phyloP scores from a whole-genome alignment of 1,140 invertebrate genomes.

The Drosophila pandora region DNA sequence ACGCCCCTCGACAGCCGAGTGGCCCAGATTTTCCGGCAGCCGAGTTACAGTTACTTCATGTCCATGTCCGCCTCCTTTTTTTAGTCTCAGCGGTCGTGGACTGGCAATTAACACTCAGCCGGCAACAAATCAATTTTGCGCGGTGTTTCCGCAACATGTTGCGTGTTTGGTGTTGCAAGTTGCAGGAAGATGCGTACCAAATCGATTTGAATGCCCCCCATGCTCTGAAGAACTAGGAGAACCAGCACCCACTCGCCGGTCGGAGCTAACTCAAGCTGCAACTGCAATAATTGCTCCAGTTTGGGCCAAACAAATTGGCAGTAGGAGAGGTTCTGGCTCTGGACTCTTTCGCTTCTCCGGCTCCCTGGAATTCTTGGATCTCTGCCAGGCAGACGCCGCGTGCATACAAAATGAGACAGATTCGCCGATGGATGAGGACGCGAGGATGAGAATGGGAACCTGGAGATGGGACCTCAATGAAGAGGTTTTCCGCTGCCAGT shows the following conservation, averaged over 20 bases:
- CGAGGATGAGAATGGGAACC: slow-evolving; percentile 13
- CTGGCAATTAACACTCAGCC: slow-evolving; percentile 79
- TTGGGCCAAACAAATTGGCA: slow-evolving; percentile 48
- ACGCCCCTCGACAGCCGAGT: slow-evolving; percentile 18
- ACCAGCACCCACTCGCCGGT: slow-evolving; percentile 18
- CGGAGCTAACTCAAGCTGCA: neutral
- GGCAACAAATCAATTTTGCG: slow-evolving; percentile 79
- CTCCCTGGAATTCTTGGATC: slow-evolving; percentile 49
- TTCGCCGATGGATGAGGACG: slow-evolving; percentile 28
- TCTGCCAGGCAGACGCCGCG: slow-evolving; percentile 57
- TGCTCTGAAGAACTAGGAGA: slow-evolving; percentile 1
- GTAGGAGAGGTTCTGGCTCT: slow-evolving; percentile 13
- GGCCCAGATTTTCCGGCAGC: slow-evolving; percentile 34
- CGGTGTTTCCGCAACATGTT: slow-evolving; percentile 58
- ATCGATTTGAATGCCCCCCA: slow-evolving; percentile 67
- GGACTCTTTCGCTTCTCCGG: slow-evolving; percentile 16
- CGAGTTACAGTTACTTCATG: slow-evolving; percentile 45
- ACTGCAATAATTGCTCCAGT: slow-evolving; percentile 57
- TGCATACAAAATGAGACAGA: slow-evolving; percentile 79
- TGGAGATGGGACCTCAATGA: slow-evolving; percentile 62
- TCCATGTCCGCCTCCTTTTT: slow-evolving; percentile 31
- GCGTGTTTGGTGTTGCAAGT: slow-evolving; percentile 56
- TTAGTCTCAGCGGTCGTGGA: slow-evolving; percentile 43
- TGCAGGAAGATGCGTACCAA: slow-evolving; percentile 78
- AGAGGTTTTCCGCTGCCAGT: slow-evolving; percentile 78